phyloP scores from a whole-genome alignment of 2,113 vertebrate genomes.

The Psittacus erithacus region DNA sequence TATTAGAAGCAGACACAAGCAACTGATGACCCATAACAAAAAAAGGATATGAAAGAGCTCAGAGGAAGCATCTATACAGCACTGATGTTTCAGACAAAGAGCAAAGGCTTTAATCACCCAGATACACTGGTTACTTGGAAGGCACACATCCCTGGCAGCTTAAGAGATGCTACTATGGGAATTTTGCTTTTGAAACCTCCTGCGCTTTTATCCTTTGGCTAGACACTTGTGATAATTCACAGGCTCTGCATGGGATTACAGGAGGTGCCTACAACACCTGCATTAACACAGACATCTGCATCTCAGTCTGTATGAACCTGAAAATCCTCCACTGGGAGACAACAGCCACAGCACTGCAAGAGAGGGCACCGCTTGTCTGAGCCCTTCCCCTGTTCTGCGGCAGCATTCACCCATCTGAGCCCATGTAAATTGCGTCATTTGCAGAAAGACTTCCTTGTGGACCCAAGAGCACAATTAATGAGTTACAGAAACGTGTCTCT shows the following conservation, averaged over 20 bases:
- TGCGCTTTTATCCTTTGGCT: neutral
- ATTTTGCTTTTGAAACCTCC: slow-evolving; percentile 13
- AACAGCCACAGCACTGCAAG: fast-evolving
- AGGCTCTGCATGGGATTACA: neutral
- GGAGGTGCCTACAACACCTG: neutral
- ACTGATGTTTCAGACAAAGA: neutral
- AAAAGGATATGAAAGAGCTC: neutral
- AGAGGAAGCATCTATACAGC: neutral
- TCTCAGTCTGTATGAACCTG: neutral
- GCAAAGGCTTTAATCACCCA: neutral
- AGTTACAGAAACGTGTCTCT: neutral
- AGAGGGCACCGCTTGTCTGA: neutral
- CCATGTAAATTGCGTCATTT: neutral
- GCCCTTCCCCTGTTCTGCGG: fast-evolving
- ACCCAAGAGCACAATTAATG: neutral
- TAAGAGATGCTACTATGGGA: neutral
- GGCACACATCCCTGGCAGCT: neutral
- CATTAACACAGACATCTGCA: neutral
- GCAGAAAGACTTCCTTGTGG: neutral
- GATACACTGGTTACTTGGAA: neutral
- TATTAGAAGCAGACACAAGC: slow-evolving; percentile 35
- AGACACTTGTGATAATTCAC: neutral
- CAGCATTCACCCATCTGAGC: neutral
- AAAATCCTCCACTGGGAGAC: fast-evolving
- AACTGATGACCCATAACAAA: neutral